Evolutionary conservation across 2,113 vertebrate genomes (phyloP), one percentile per base, ranked within the genome.

Genomic region (Elgaria multicarinata): DNA sequence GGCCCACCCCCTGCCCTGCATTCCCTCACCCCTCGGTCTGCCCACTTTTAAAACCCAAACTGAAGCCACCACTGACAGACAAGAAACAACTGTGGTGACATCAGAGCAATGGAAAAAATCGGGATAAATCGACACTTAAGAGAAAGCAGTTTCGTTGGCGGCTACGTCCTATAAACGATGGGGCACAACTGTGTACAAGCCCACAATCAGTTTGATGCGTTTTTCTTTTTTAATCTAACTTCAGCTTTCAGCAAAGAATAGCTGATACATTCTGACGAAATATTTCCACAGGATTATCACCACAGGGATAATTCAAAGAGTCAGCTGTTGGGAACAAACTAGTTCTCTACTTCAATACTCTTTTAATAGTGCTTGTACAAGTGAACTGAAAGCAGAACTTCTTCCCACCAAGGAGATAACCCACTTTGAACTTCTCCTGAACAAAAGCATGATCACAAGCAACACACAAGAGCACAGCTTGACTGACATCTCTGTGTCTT

Each of bases 401-500:
- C 50, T 28, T 80, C 67, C 50, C 1, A 55, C 12, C 26, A 44
- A 72, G 44, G 20, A 12, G 31, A 12, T 22, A 46, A 87, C 79
- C 28, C 36, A 75, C 42, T 64, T 28, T 22, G 72, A 24, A 71
- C 12, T 79, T 58, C 44, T 69, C 42, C n/a, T 13, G 22, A 5
- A n/a, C 66, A 84, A 46, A 16, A 14, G 12, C 44, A 71, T 31
- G 12, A 16, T 46, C 20, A 22, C 3, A 28, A 71, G 44, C 7
- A 69, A 39, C 36, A 8, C 20, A 4, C 8, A 6, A 33, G 33
- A 69, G 42, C 6, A 71, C 31, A 33, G 5, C 16, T 88, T 39
- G 83, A 42, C 82, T 86, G 36, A 26, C 6, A 72, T 81, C 87
- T 71, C 66, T 85, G 24, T 66, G 6, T 86, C 93, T 95, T 95